A percentile compares a stretch with the other conserved stretches of the same genome.
Evolutionary conservation across 2,113 vertebrate genomes (phyloP).

Genomic region (Sander lucioperca): DNA sequence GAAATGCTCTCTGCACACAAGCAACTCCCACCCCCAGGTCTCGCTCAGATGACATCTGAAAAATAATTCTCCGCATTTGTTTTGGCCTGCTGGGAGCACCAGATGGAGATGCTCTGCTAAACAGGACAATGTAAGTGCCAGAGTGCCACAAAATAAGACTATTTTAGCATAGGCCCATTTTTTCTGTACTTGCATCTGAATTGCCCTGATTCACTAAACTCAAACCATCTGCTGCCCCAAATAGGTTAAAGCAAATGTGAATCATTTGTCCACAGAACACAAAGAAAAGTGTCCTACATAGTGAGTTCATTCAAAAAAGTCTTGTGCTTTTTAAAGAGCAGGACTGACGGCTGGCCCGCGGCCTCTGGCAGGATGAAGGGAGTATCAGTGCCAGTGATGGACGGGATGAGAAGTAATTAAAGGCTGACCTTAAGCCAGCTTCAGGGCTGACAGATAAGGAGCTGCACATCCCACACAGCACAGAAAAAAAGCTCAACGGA

Average conservation of each 20-base stretch:
- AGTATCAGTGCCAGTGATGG: slow-evolving; percentile 52
- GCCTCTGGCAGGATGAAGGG: slow-evolving; percentile 35
- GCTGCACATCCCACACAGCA: slow-evolving; percentile 9
- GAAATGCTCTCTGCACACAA: not conserved
- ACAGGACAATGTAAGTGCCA: not conserved
- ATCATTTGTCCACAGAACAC: slow-evolving; percentile 17
- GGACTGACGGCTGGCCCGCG: slow-evolving; percentile 18
- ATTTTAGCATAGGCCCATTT: slow-evolving; percentile 1
- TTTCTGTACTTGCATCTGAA: slow-evolving; percentile 27
- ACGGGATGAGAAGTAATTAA: slow-evolving; percentile 67
- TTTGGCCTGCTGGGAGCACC: slow-evolving; percentile 1
- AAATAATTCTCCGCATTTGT: slow-evolving; percentile 18
- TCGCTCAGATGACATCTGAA: slow-evolving; percentile 16
- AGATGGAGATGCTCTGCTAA: slow-evolving; percentile 3
- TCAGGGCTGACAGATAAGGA: slow-evolving; percentile 37
- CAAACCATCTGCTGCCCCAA: slow-evolving; percentile 50
- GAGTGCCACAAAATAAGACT: not conserved
- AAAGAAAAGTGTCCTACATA: slow-evolving; percentile 32
- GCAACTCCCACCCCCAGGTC: not conserved
- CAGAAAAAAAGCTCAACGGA: slow-evolving; percentile 17
- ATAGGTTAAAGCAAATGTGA: slow-evolving; percentile 26
- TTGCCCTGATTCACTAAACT: slow-evolving; percentile 30
- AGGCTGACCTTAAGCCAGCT: slow-evolving; percentile 58
- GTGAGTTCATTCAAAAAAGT: slow-evolving; percentile 21
- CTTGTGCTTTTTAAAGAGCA: slow-evolving; percentile 6